A percentile compares a stretch with the other conserved stretches of the same genome.
These are phyloP conservation scores for Clistopyga incitator DNA, from an alignment of 2,888 invertebrate species.

Conservation along the genomic window DNA sequence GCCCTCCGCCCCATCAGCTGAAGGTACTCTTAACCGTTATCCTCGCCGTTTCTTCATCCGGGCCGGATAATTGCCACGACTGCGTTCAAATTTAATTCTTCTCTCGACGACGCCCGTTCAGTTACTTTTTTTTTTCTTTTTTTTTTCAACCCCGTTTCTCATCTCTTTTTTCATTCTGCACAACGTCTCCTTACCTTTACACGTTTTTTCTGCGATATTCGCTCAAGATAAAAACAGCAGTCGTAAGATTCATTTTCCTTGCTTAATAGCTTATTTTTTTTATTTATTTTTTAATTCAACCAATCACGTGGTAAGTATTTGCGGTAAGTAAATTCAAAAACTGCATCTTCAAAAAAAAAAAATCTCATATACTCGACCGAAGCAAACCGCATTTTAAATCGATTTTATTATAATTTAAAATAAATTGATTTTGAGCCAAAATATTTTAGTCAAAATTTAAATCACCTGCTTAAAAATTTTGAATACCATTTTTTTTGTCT, in stretches of 20 bases:
- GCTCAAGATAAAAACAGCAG: not conserved
- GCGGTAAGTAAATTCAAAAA: slow-evolving; percentile 45
- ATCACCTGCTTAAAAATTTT: too few species aligned
- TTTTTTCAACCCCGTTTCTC: slow-evolving; percentile 29
- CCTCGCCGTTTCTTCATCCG: slow-evolving; percentile 75
- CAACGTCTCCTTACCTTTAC: slow-evolving; percentile 4
- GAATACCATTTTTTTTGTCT: not conserved
- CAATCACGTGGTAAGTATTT: slow-evolving; percentile 42
- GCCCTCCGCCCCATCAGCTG: slow-evolving; percentile 54
- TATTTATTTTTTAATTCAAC: slow-evolving; percentile 3
- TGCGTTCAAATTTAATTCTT: slow-evolving; percentile 78
- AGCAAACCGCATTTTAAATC: too few species aligned
- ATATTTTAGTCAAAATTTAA: too few species aligned
- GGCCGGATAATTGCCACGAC: slow-evolving; percentile 77
- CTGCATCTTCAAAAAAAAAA: too few species aligned
- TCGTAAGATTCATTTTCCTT: not conserved
- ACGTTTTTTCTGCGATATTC: not conserved
- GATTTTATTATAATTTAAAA: too few species aligned
- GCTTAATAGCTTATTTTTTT: not conserved
- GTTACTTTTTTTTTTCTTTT: slow-evolving; percentile 53
- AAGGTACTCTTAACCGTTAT: slow-evolving; percentile 73
- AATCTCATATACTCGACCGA: too few species aligned
- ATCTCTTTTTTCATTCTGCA: slow-evolving; percentile 18
- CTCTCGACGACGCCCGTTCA: slow-evolving; percentile 70
- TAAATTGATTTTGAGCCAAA: too few species aligned